Percentiles rank a stretch among this genome's conserved stretches.
Evolutionary conservation across 2,113 vertebrate genomes (phyloP).

Genomic region (Phrynosoma platyrhinos): DNA sequence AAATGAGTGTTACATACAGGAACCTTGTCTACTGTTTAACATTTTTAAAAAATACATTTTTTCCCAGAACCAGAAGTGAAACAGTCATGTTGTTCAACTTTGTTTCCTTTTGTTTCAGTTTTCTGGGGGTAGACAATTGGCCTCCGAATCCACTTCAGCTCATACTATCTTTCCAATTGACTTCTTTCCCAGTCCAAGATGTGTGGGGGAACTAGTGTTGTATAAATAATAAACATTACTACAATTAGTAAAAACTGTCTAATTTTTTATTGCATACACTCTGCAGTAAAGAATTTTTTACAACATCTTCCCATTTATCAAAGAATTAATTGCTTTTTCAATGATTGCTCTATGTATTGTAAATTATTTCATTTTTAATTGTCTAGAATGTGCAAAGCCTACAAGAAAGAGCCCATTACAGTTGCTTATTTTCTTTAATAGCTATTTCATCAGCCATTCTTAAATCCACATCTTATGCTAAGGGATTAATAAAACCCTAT

Average conservation of each 20-base stretch:
- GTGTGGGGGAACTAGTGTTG: accelerated
- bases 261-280: conserved; percentile 10
- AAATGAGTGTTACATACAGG: too few species aligned
- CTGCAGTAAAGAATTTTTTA: conserved; percentile 22
- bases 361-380: conserved; percentile 62
- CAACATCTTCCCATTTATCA: conserved; percentile 39
- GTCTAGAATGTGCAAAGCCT: conserved; percentile 58
- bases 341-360: conserved; percentile 38
- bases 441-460: conserved; percentile 47
- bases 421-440: conserved; percentile 55
- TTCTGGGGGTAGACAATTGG: too few species aligned
- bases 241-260: not conserved
- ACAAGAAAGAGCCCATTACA: conserved; percentile 48
- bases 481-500: conserved; percentile 57
- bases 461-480: conserved; percentile 28
- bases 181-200: accelerated
- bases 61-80: too few species aligned
- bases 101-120: too few species aligned
- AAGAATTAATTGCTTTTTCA: conserved; percentile 51
- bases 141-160: too few species aligned
- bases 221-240: not conserved
- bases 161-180: accelerated
- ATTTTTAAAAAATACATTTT: too few species aligned
- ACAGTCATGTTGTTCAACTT: too few species aligned
- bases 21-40: too few species aligned